Conservation (phyloP, 1,140 invertebrate genomes). For the Lordiphosa mommai region DNA sequence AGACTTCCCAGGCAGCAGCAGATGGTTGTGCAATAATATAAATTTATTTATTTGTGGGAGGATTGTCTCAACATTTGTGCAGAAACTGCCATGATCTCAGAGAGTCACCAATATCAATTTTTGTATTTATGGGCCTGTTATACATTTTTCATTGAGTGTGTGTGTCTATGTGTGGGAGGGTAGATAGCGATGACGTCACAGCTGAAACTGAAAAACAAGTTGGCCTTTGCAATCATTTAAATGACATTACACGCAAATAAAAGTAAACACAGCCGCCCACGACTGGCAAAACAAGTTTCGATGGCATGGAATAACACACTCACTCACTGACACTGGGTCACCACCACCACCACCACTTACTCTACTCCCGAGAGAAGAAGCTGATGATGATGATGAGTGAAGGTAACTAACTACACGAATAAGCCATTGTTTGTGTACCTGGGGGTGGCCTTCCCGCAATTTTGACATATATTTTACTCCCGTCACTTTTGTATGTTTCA, state of each 20-base stretch:
- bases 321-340: constrained; percentile 47
- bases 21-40: constrained; percentile 45
- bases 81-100: constrained; percentile 71
- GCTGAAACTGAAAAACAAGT: constrained; percentile 59
- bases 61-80: constrained; percentile 29
- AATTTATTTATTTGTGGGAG: constrained; percentile 29
- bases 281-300: constrained; percentile 41
- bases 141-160: constrained; percentile 21
- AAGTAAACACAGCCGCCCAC: constrained; percentile 54
- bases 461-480: constrained; percentile 23
- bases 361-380: too few relatives aligned
- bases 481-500: constrained; percentile 10
- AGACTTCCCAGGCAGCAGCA: constrained; percentile 25
- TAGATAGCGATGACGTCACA: constrained; percentile 60
- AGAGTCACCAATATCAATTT: constrained; percentile 35
- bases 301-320: constrained; percentile 4
- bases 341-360: neutral
- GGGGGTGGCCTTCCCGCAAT: too few relatives aligned
- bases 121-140: constrained; percentile 49
- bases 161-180: constrained; percentile 41
- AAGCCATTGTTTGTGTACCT: constrained; percentile 38
- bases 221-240: constrained; percentile 77
- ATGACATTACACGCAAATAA: constrained; percentile 76
- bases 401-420: constrained; percentile 42
- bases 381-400: too few relatives aligned